Evolutionary conservation across 1,140 invertebrate genomes (phyloP), one percentile per base, ranked within the genome.

Genomic region (Campoletis sonorensis): DNA sequence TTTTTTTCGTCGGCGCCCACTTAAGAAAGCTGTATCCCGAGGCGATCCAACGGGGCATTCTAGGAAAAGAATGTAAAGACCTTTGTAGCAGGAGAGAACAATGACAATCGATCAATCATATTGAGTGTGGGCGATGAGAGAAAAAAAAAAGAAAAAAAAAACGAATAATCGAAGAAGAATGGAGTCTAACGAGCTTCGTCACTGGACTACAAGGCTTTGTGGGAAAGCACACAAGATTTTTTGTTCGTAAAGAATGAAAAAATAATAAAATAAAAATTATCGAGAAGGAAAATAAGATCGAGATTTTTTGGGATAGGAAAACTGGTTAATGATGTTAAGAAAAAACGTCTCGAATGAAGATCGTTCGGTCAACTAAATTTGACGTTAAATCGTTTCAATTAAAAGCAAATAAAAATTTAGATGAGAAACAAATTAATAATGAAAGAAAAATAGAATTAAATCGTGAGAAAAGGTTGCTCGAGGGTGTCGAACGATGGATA

Each of bases 101-200:
- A 77, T 77, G 75, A 40, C 16, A 58, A 33, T 37, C 75, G 58
- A 77, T 77, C 58, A 77, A 77, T 77, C 75, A 77, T 77, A 77
- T 30, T 21, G 37, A 11, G 11, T 33, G 21, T 21, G 75, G 15
- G 8, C 51, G 70, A 40, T 18, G 26, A 30, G 26, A n/a, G 68
- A 76, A 76, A 71, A 71, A 30, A 37, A 70, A 21, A 37, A 37
- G 3, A 70, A 3, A 37, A 21, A 70, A 18, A 30, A 37, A 70
- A 37, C 4, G 67, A 45, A 45, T 11, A 70, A 70, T 70, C 68
- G 68, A 70, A 37, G 72, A 76, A 76, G 49, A 76, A 54, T 54
- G n/a, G 51, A 54, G 72, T 49, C 75, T 77, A 77, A 77, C 75
- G 75, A 77, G 75, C 75, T 49, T 72, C 70, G 75, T 77, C 75